Conservation (phyloP, 2,888 invertebrate genomes). For the Tipula lateralis region DNA sequence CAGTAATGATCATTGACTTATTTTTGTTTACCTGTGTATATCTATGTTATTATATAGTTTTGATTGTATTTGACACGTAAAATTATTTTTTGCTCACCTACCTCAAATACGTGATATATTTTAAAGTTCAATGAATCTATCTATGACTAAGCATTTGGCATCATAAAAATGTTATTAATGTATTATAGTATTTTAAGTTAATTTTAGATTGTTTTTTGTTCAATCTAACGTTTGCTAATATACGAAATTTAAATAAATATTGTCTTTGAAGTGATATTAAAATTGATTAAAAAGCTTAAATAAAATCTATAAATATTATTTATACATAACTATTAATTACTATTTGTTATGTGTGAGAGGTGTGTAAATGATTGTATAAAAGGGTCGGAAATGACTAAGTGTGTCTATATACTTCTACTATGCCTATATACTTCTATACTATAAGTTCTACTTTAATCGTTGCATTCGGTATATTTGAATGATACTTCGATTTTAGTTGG, state of each 20-base stretch:
- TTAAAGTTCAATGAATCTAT: not conserved
- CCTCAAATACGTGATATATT: not conserved
- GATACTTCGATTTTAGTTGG: too few species aligned
- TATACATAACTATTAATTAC: too few species aligned
- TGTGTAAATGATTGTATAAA: too few species aligned
- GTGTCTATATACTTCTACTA: too few species aligned
- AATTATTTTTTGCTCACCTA: not conserved
- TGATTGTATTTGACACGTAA: not conserved
- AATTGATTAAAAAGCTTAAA: too few species aligned
- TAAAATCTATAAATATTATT: too few species aligned
- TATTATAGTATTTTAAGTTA: not conserved
- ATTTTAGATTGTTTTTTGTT: not conserved
- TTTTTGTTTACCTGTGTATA: not conserved
- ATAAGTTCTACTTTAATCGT: too few species aligned
- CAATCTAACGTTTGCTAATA: not conserved
- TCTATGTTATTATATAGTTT: not conserved
- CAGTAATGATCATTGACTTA: conserved; percentile 19
- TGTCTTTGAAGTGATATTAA: too few species aligned
- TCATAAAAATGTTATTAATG: not conserved
- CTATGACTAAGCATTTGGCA: not conserved
- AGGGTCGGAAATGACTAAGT: too few species aligned
- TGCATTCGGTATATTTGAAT: too few species aligned
- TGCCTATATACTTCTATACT: too few species aligned
- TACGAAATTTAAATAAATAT: not conserved
- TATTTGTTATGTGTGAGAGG: too few species aligned